Base-by-base conservation (phyloP, 2,113 vertebrate genomes). In the Grammomys dolichurus region DNA sequence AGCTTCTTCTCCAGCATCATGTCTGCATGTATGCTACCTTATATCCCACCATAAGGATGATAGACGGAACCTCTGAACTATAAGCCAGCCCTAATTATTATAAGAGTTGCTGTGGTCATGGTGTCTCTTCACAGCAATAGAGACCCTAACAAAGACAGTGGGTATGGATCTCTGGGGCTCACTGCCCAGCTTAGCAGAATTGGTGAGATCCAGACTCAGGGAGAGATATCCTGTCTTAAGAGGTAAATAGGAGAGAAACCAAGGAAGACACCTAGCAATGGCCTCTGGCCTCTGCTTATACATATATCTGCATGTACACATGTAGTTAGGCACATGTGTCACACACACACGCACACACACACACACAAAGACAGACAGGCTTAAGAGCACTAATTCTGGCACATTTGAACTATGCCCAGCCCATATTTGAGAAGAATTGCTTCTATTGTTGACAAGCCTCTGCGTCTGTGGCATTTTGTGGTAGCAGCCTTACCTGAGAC, bases 241-340 rank as follows among this genome's bases (percentile, higher is more conserved):
- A 58, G 54, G 14, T 81, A 26, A 60, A 43, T 28, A 60, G 13
- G 20, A 84, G n/a, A 84, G 56, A 28, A 43, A 58, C 60, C 36
- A 65, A 67, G 60, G 28, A 86, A 46, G 60, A 86, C 17, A 65
- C 60, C 82, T 46, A 46, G 2, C 13, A 43, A 33, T 65, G 24
- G 28, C 40, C 24, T 65, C 40, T 85, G 58, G 8, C 58, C 28
- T 86, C 43, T 86, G 28, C 28, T 33, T 46, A 22, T 33, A 20
- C 26, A 48, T 13, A 31, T 0, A 12, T 11, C 28, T 63, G 40
- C 17, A 65, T 11, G 26, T 85, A 24, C 0, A 65, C 40, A 24
- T 46, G 14, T 65, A 5, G 16, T 28, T n/a, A 63, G 1, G 14
- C 1, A n/a, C 24, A 11, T 1, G 3, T 7, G 0, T 36, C 48